phyloP scores from a whole-genome alignment of 2,888 invertebrate species.

The Leptinotarsa peninsularis region DNA sequence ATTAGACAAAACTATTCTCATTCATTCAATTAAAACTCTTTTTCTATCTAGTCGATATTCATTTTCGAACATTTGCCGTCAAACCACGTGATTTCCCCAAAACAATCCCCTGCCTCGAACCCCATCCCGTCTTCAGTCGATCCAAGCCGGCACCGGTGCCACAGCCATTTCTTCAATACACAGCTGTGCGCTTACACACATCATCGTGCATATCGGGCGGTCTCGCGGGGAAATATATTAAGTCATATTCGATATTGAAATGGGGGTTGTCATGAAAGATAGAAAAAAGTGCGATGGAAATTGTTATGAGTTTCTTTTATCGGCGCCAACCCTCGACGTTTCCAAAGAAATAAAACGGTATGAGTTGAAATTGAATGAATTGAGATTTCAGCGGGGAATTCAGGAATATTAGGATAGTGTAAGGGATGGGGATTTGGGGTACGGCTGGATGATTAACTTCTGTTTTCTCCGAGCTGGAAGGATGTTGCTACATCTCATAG shows the following conservation, averaged over 20 bases:
- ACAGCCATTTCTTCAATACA: conserved; percentile 27
- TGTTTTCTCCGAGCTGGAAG: no score
- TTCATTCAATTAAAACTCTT: no score
- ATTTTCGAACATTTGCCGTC: no score
- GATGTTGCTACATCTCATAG: no score
- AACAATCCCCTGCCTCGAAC: not conserved
- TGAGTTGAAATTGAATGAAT: conserved; percentile 18
- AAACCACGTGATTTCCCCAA: no score
- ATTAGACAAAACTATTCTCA: no score
- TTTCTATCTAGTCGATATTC: no score
- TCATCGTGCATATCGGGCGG: conserved; percentile 30
- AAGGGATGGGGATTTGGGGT: no score
- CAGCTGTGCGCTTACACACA: conserved; percentile 32
- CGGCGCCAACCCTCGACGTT: conserved; percentile 21
- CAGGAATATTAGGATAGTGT: not conserved
- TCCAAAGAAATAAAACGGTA: conserved; percentile 3
- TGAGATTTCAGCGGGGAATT: conserved; percentile 4
- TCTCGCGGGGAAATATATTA: conserved; percentile 43
- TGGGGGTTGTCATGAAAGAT: conserved; percentile 45
- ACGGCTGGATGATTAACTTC: no score
- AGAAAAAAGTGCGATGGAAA: conserved; percentile 30
- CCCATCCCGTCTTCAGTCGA: not conserved
- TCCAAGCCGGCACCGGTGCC: conserved; percentile 8
- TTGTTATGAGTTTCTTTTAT: conserved; percentile 36
- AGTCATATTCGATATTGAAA: conserved; percentile 50